Base-by-base conservation (phyloP, 2,888 invertebrate genomes). In the Daptonema setosum region DNA sequence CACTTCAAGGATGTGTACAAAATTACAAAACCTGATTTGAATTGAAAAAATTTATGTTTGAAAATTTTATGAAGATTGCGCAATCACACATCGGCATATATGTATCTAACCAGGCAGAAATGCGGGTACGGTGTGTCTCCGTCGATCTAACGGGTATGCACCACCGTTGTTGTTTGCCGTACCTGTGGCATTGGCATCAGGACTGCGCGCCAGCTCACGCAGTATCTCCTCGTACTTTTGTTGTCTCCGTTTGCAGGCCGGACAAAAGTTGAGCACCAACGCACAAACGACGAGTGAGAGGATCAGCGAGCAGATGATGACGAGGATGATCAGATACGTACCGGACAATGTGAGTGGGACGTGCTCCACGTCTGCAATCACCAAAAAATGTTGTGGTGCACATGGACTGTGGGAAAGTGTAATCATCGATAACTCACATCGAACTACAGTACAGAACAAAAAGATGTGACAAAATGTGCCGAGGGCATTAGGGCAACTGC, bases 261-360 rank as follows among this genome's bases (percentile, higher is more conserved):
- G 58, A 54, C 56, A 56, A n/a, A 28, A 52, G 45, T 58, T 58
- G 28, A 58, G 24, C 14, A 58, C 55, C 22, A 54, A 11, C 2
- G 56, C 56, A 22, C 55, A 56, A 2, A 29, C 14, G 17, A 57
- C 25, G 20, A 57, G 56, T 8, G 22, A n/a, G 25, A 50, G 22
- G 17, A 58, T 58, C 14, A 58, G 3, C 20, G 29, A 14, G 22
- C 24, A 28, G 14, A 58, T 43, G 2, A 55, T 35, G 2, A 55
- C 28, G 25, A 58, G 29, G 24, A 58, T 58, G 22, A 41, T 28
- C 29, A 58, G 55, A 28, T 58, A 58, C 11, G 53, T 26, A 8
- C 58, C 57, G 11, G 47, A 11, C 5, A 35, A n/a, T 17, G 43
- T 17, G 22, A 30, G 22, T 45, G 45, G 45, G 3, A 22, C 22